phyloP scores from a whole-genome alignment of 2,797 vertebrate species.

The Sphaeramia orbicularis region DNA sequence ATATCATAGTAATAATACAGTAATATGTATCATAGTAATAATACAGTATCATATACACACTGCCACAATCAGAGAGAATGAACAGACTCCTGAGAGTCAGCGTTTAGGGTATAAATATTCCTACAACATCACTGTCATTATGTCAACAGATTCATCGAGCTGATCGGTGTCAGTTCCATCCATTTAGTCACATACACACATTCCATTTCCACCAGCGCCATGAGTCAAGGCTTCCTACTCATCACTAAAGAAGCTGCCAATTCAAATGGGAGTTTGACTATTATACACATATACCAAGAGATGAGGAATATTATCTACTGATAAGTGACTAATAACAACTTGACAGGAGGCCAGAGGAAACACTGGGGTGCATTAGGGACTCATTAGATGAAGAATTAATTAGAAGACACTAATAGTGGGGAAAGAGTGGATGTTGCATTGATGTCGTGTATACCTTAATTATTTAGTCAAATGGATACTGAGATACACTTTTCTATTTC shows the following conservation, averaged over 20 bases:
- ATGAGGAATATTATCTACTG: no score
- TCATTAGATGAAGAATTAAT: background rate
- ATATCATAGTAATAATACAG: no score
- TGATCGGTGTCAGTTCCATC: background rate
- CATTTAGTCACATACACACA: constrained; percentile 16
- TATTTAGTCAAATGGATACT: no score
- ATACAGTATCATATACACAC: no score
- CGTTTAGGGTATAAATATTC: constrained; percentile 1
- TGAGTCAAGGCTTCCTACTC: constrained; percentile 40
- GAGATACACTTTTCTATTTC: no score
- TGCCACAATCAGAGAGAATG: background rate
- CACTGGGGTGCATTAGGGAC: background rate
- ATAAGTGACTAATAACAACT: background rate
- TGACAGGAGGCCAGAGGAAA: background rate
- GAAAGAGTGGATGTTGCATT: no score
- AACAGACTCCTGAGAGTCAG: background rate
- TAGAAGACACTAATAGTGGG: background rate
- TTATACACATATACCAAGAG: background rate
- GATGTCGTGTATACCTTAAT: no score
- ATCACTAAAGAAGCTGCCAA: constrained; percentile 15
- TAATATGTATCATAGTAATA: no score
- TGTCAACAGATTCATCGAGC: constrained; percentile 19
- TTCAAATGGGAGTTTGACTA: background rate
- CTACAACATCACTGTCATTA: constrained; percentile 1
- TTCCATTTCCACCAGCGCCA: constrained; percentile 10